A percentile compares a stretch with the other conserved stretches of the same genome.
These are phyloP conservation scores for Eristalis tenax DNA, from an alignment of 2,888 invertebrate species.

Conservation along the genomic window DNA sequence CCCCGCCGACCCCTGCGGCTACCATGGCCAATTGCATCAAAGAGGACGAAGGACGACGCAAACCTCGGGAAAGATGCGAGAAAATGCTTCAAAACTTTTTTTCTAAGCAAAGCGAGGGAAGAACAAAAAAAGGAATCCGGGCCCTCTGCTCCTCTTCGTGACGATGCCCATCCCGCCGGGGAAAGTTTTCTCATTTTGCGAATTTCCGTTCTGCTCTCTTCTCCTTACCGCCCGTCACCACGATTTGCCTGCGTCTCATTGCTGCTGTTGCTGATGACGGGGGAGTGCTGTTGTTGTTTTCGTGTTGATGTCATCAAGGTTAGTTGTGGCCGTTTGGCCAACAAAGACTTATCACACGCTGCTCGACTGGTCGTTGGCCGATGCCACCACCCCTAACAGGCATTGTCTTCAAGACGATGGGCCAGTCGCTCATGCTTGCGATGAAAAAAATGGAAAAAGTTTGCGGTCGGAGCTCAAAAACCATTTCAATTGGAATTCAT, in stretches of 20 bases:
- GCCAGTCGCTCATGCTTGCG: neutral
- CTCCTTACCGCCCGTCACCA: too few species aligned
- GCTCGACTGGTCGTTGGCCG: constrained; percentile 14
- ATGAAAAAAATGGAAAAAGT: constrained; percentile 6
- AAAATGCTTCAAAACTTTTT: constrained; percentile 46
- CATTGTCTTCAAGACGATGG: neutral
- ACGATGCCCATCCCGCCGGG: neutral
- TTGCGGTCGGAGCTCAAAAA: constrained; percentile 46
- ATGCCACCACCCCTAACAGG: neutral
- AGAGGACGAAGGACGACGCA: neutral
- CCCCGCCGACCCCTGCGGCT: neutral
- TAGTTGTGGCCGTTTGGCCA: constrained; percentile 16
- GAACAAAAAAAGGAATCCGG: neutral
- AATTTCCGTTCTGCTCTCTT: constrained; percentile 12
- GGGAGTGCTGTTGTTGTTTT: constrained; percentile 1
- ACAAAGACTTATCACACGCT: constrained; percentile 31
- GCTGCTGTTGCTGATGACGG: neutral
- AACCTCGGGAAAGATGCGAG: constrained; percentile 17
- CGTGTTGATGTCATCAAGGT: constrained; percentile 17
- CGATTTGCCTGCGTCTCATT: neutral
- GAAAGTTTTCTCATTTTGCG: constrained; percentile 67
- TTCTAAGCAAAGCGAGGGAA: neutral
- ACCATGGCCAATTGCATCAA: constrained; percentile 51
- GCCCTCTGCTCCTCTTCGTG: neutral
- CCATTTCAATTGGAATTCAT: constrained; percentile 40